Base-by-base conservation (phyloP, 2,113 vertebrate species). In the Recurvirostra avosetta region DNA sequence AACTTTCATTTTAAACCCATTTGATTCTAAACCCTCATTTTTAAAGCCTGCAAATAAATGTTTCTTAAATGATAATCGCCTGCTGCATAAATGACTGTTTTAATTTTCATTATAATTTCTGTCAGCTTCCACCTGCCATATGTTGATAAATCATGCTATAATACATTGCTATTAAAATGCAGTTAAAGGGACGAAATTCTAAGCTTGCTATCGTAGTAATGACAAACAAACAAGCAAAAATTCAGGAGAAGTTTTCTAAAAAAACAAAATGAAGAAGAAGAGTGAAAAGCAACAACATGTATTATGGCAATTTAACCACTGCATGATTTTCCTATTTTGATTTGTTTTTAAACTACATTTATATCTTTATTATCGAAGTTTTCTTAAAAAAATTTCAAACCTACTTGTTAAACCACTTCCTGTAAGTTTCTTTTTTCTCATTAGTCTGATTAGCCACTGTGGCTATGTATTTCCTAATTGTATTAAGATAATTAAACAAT, bases 121-220 rank as follows among this genome's bases (percentile, higher is more conserved):
- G 98, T 97, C 96, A 98, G 97, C 98, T 98, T 98, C 98, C 98
- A 99, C 97, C 98, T 98, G 98, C 98, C 98, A 98, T 99, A 98
- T 97, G 97, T 98, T 98, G 98, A 99, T 98, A 98, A 98, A 98
- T 98, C 97, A 98, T 97, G 97, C 98, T 98, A 97, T 97, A 98
- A 99, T 98, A 97, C 98, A 99, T 98, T 98, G 97, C 98, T 98
- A 99, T 98, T 98, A 98, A 98, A 98, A 97, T 89, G 97, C 98
- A 99, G 99, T 99, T 99, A 99, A 99, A 99, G 99, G 99, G 99
- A 99, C 99, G 96, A 97, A 97, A 90, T 98, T 98, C 93, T 97
- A 96, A 95, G 96, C 90, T 95, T 97, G 88, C 85, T 97, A 89
- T 96, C 94, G 94, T 58, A 81, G 45, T 96, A 92, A 96, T 90